Percentiles rank a stretch among this genome's conserved stretches.
phyloP scores from a whole-genome alignment of 53 echinoderm and acorn worm species.

The Patiria pectinifera region DNA sequence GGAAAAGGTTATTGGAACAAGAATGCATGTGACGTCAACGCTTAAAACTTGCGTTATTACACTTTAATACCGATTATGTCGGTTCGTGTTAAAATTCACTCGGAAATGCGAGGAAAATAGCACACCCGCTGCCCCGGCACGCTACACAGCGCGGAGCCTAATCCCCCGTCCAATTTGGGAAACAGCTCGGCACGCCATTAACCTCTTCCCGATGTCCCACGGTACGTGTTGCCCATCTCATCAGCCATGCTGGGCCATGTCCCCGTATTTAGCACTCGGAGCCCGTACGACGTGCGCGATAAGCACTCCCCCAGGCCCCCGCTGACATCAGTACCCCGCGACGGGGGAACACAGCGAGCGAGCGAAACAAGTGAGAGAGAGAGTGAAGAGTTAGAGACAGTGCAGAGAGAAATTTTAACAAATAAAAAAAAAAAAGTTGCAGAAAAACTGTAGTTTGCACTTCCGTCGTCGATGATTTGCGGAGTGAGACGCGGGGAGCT shows the following conservation, averaged over 20 bases:
- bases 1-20: too few relatives aligned
- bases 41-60: not conserved
- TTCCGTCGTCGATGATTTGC: not conserved
- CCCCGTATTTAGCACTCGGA: constrained; percentile 47
- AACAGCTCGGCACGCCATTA: constrained; percentile 48
- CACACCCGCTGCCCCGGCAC: not conserved
- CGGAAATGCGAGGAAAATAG: constrained; percentile 4
- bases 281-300: constrained; percentile 33
- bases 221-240: constrained; percentile 39
- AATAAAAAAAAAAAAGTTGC: not conserved
- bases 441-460: not conserved
- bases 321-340: constrained; percentile 44
- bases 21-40: not conserved
- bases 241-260: constrained; percentile 39
- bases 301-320: constrained; percentile 28
- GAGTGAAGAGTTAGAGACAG: not conserved
- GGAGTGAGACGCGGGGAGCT: too few relatives aligned
- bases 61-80: not conserved
- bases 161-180: constrained; percentile 22
- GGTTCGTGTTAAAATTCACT: not conserved
- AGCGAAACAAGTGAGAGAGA: not conserved
- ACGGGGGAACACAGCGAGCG: constrained; percentile 14
- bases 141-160: not conserved
- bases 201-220: constrained; percentile 12
- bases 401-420: not conserved